Percentiles rank a stretch among this genome's conserved stretches.
Evolutionary conservation across 2,888 invertebrate genomes (phyloP).

Genomic region (Pedicia rivosa): DNA sequence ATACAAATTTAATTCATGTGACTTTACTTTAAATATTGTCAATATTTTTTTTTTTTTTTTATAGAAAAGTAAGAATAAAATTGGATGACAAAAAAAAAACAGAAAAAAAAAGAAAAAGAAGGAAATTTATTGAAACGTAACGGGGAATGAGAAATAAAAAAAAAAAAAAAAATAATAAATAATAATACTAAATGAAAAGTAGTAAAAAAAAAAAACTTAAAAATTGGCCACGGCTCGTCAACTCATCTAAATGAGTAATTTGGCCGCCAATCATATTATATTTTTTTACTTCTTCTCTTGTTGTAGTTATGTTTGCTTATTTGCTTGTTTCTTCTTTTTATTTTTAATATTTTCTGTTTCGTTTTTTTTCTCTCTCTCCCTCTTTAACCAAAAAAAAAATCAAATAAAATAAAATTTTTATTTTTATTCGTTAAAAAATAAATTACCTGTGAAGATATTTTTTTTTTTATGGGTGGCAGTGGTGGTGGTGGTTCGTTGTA

Average conservation of each 20-base stretch:
- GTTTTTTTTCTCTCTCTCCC: conserved; percentile 4
- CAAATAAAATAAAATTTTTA: neutral
- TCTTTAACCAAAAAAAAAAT: too few species aligned
- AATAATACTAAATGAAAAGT: conserved; percentile 2
- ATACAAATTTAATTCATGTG: too few species aligned
- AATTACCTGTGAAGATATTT: conserved; percentile 4
- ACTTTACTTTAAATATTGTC: too few species aligned
- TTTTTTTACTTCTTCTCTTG: conserved; percentile 3
- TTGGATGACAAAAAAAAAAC: too few species aligned
- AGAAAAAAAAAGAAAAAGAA: too few species aligned
- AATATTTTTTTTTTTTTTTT: too few species aligned
- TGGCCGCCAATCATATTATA: conserved; percentile 8
- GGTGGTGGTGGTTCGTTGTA: too few species aligned
- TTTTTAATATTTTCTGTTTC: neutral
- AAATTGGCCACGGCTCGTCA: conserved; percentile 10
- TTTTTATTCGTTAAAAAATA: too few species aligned
- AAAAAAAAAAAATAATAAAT: conserved; percentile 3
- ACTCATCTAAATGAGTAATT: conserved; percentile 11
- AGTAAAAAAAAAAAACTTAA: too few species aligned
- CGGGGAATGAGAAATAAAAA: neutral
- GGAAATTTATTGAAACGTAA: too few species aligned
- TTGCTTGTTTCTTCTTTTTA: neutral
- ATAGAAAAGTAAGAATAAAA: too few species aligned
- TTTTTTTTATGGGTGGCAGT: too few species aligned
- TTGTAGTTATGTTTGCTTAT: conserved; percentile 1